Evolutionary conservation across 2,797 vertebrate genomes (phyloP), one percentile per base, ranked within the genome.

Genomic region (Coregonus suidteri): DNA sequence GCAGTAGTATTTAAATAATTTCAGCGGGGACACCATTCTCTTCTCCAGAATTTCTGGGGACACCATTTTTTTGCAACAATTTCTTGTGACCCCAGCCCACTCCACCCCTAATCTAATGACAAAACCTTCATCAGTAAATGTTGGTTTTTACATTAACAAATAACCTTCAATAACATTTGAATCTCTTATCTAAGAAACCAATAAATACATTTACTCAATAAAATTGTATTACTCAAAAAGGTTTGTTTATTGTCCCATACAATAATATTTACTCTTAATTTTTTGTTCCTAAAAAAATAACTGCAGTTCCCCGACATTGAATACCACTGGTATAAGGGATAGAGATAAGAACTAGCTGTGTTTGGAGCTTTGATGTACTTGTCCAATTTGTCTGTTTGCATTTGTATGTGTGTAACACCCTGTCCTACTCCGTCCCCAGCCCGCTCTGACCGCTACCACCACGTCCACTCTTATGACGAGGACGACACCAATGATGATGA

Each of bases 401-500:
- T 37, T n/a, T 20, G 35, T 37, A 18, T 34, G 11, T 78, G 31
- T 34, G 31, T 34, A 34, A 34, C 31, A 34, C 31, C 3, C n/a
- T 25, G 4, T 30, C 35, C 16, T 25, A n/a, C 34, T 18, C 1
- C 3, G 6, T 59, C 16, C 80, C 5, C 91, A 98, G 97, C 97
- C 1, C 96, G 97, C 20, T 96, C 97, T 0, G 97, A 98, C 73
- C 95, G 96, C 65, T 98, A 97, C 83, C 96, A 96, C 79, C 96
- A 98, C 0, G 91, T 97, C 73, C 96, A 97, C 30, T 96, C 97
- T 0, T 97, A 96, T 0, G 96, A 98, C 0, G 97, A 97, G 62
- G 97, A 97, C 0, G 96, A 98, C 70, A 97, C 96, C 1, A 98
- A 97, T 0, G 96, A 98, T 4, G 97, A 97, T 0, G 96, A 98